Base-by-base conservation (phyloP, 2,113 vertebrate genomes). In the Saccopteryx leptura region DNA sequence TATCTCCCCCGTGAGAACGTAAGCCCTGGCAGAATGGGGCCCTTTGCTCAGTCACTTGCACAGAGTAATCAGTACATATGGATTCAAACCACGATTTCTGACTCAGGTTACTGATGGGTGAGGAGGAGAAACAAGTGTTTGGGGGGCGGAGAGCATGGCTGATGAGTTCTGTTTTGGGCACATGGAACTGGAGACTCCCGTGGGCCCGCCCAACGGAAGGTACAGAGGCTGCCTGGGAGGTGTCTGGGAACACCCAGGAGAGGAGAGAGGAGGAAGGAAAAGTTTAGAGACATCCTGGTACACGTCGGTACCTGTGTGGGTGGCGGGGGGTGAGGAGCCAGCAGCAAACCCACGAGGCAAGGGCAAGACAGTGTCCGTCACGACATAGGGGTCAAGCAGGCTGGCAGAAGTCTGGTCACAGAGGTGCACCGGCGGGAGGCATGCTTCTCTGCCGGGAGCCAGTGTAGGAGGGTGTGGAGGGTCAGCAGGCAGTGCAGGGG, bases 291-390 rank as follows among this genome's bases (percentile, higher is more conserved):
- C 61, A 81, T 18, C 93, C 50, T 1, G 15, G 79, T 7, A 19
- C 7, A 0, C 0, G 1, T 8, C 31, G 1, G 0, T 50, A 18
- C 19, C 14, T 33, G 31, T 8, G 1, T 6, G 23, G 23, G 71
- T 4, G 24, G 18, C 4, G 9, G 33, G 58, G 31, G 75, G 9
- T 0, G 14, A 74, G 58, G 48, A 48, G n/a, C 54, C 0, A 0
- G 33, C 15, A n/a, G n/a, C 39, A 58, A 33, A 74, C 56, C 6
- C 15, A 12, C 23, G 61, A 48, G 48, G 60, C 11, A 7, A 46
- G 56, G 56, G 28, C 31, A 4, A 56, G 78, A 24, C 7, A 7
- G 52, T 0, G 10, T 7, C 24, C 2, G 18, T 4, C 11, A 2
- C 1, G 8, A 15, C 31, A 14, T 7, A 28, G 75, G 58, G 46